Evolutionary conservation across 2,888 invertebrate species (phyloP), one percentile per base, ranked within the genome.

Genomic region (Schrankia costaestrigalis): DNA sequence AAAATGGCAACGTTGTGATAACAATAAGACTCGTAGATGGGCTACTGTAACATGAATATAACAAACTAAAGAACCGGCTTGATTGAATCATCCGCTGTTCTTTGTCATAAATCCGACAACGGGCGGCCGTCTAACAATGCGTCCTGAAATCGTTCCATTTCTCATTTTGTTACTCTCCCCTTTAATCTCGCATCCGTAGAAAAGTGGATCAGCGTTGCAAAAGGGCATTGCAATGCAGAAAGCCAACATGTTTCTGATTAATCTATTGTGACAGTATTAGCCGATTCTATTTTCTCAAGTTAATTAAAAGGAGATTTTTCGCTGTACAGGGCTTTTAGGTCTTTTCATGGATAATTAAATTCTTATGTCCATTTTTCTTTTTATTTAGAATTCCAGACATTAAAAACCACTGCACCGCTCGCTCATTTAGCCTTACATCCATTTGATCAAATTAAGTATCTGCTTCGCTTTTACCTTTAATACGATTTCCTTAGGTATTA

Each of bases 41-140:
- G 64, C 66, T 68, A 62, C 68, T 71, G 72, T 78, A 77, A 80
- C 81, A 80, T 81, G 83, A 80, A 84, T 84, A 80, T 86, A 85
- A 83, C 84, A 83, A 84, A 84, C 84, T 85, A 83, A 85, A 84
- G 84, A 86, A 78, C 80, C 70, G 67, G 67, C 60, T 81, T 86
- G 87, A 87, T 87, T 87, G 86, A 87, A 87, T 87, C 86, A 87
- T 84, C 83, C 83, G 75, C 78, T 72, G 81, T 81, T 84, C 86
- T 86, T 86, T 87, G 86, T 86, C 86, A 86, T 87, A 86, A 86
- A 84, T 85, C 85, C 85, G 82, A 80, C 83, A 79, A 80, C 84
- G 83, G 82, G 74, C 78, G 68, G 78, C 74, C 75, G 65, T 72
- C 82, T 78, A 79, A 87, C 86, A 87, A 86, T 87, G 78, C 84